These are phyloP conservation scores for Odontophorus gujanensis DNA, from an alignment of 2,113 vertebrate species.

Conservation along the genomic window DNA sequence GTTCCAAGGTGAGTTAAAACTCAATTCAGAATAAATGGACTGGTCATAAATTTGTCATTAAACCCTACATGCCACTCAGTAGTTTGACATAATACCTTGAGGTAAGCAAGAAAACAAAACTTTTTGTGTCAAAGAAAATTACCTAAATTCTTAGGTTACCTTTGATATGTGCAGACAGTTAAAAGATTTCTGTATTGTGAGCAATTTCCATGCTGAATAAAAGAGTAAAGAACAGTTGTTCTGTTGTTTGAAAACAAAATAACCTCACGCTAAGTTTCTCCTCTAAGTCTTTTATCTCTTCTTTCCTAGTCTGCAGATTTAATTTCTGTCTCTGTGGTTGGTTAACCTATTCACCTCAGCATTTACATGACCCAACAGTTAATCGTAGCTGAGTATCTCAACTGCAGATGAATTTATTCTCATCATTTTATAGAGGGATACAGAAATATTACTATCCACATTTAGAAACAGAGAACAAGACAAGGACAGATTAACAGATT, in stretches of 20 bases:
- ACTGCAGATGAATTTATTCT: background rate
- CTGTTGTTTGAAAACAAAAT: background rate
- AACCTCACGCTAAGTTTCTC: background rate
- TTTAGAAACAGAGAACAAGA: conserved; percentile 29
- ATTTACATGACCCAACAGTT: background rate
- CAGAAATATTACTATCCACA: conserved; percentile 14
- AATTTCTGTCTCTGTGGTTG: conserved; percentile 9
- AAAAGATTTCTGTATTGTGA: background rate
- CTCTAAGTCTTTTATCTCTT: background rate
- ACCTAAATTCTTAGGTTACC: background rate
- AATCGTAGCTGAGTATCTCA: background rate
- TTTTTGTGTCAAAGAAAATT: background rate
- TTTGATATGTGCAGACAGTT: background rate
- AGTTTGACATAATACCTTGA: background rate
- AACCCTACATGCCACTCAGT: background rate
- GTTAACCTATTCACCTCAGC: background rate
- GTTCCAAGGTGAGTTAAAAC: background rate
- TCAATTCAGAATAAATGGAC: background rate
- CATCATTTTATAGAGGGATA: conserved; percentile 4
- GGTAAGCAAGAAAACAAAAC: conserved; percentile 10
- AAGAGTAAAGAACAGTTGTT: background rate
- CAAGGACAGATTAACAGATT: conserved; percentile 31
- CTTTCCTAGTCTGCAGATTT: background rate
- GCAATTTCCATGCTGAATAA: background rate
- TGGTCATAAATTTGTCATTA: background rate